A percentile compares a stretch with the other conserved stretches of the same genome.
phyloP scores from a whole-genome alignment of 2,113 vertebrate genomes.

The Ceratotherium simum region DNA sequence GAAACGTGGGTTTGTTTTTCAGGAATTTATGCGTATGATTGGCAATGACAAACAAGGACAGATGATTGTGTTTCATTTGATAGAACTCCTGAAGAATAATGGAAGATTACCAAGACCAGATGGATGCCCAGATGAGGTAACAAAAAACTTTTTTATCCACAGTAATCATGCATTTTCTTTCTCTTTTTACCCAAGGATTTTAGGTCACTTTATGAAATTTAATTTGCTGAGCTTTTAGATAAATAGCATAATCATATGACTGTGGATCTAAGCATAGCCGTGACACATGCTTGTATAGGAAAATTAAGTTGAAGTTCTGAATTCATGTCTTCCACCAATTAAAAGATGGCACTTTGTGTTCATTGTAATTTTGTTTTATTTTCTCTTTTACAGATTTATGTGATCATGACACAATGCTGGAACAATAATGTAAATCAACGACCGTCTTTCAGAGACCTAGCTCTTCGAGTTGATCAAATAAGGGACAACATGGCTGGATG shows the following conservation, averaged over 20 bases:
- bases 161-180: conserved; percentile 1
- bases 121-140: conserved; percentile 94
- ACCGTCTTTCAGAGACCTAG: conserved; percentile 92
- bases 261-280: neutral
- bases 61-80: conserved; percentile 99
- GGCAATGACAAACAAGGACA: conserved; percentile 98
- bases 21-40: conserved; percentile 99
- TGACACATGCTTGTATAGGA: neutral
- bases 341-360: neutral
- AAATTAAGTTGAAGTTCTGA: neutral
- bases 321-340: neutral
- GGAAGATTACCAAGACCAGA: conserved; percentile 93
- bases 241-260: neutral
- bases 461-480: conserved; percentile 90
- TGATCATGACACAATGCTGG: conserved; percentile 96
- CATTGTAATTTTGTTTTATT: conserved; percentile 62
- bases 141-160: conserved; percentile 23
- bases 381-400: conserved; percentile 89
- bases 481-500: conserved; percentile 90
- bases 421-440: conserved; percentile 89
- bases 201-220: conserved; percentile 35
- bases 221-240: neutral
- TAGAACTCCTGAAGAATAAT: conserved; percentile 95
- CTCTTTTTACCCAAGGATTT: conserved; percentile 45
- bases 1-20: conserved; percentile 75